Percentiles rank a stretch among this genome's conserved stretches.
phyloP scores from a whole-genome alignment of 2,113 vertebrate genomes.

The Galemys pyrenaicus region DNA sequence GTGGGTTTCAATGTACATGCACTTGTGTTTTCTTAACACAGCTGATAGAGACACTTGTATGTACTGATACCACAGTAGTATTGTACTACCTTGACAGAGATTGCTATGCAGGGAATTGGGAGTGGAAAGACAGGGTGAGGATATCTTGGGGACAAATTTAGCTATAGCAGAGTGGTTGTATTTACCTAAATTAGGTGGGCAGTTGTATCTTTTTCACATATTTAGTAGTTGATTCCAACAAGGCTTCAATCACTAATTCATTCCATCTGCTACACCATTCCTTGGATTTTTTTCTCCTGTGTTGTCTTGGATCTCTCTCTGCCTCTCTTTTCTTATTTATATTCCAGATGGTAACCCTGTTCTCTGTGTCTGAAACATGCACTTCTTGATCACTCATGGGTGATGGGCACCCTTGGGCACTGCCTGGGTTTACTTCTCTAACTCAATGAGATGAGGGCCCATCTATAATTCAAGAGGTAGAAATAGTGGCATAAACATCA shows the following conservation, averaged over 20 bases:
- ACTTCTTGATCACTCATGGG: neutral
- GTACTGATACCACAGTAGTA: neutral
- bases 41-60: neutral
- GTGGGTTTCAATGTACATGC: neutral
- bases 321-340: slow-evolving; percentile 36
- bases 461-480: neutral
- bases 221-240: slow-evolving; percentile 28
- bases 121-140: neutral
- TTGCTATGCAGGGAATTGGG: neutral
- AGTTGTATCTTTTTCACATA: neutral
- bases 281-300: slow-evolving; percentile 62
- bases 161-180: neutral
- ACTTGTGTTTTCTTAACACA: slow-evolving; percentile 37
- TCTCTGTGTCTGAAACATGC: neutral
- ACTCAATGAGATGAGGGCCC: neutral
- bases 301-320: slow-evolving; percentile 37
- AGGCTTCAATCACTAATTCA: slow-evolving; percentile 54
- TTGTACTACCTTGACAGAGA: neutral
- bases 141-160: neutral
- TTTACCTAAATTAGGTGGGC: slow-evolving; percentile 3
- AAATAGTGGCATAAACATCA: neutral
- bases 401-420: neutral
- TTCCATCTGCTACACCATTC: slow-evolving; percentile 61
- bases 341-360: slow-evolving; percentile 66
- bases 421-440: neutral